Percentiles rank a stretch among this genome's conserved stretches.
phyloP scores from a whole-genome alignment of 2,888 invertebrate genomes.

The Hylaea fasciaria region DNA sequence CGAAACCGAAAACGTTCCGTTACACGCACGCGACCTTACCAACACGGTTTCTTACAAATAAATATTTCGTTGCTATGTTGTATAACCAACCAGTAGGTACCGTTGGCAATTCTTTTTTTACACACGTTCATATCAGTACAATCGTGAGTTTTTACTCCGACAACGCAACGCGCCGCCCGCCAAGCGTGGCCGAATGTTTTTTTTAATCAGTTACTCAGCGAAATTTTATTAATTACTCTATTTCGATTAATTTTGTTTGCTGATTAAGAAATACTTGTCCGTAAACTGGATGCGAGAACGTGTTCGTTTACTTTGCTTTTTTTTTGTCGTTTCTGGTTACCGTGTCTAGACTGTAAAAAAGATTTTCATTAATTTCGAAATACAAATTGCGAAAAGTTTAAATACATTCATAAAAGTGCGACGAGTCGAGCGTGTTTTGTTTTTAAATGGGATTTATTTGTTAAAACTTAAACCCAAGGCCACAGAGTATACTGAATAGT shows the following conservation, averaged over 20 bases:
- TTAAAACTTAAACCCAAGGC: no score
- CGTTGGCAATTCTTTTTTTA: constrained; percentile 43
- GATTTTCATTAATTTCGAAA: background rate
- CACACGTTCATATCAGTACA: constrained; percentile 49
- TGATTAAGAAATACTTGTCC: constrained; percentile 50
- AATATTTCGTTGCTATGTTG: constrained; percentile 48
- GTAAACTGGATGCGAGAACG: constrained; percentile 45
- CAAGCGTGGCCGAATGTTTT: constrained; percentile 44
- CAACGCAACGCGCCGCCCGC: constrained; percentile 36
- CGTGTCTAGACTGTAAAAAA: constrained; percentile 5
- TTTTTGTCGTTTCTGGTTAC: constrained; percentile 1
- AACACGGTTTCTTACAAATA: constrained; percentile 34
- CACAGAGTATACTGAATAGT: no score
- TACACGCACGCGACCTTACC: constrained; percentile 33
- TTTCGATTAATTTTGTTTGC: constrained; percentile 59
- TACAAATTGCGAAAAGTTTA: background rate
- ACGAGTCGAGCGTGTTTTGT: no score
- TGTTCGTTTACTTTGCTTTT: constrained; percentile 5
- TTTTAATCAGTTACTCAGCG: constrained; percentile 52
- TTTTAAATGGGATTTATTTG: no score
- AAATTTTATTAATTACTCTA: constrained; percentile 68
- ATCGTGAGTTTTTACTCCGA: constrained; percentile 47
- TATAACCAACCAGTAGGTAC: constrained; percentile 43
- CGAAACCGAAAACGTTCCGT: constrained; percentile 31
- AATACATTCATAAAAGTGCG: no score